Evolutionary conservation across 2,888 invertebrate species (phyloP).

Genomic region (Eupithecia dodoneata): DNA sequence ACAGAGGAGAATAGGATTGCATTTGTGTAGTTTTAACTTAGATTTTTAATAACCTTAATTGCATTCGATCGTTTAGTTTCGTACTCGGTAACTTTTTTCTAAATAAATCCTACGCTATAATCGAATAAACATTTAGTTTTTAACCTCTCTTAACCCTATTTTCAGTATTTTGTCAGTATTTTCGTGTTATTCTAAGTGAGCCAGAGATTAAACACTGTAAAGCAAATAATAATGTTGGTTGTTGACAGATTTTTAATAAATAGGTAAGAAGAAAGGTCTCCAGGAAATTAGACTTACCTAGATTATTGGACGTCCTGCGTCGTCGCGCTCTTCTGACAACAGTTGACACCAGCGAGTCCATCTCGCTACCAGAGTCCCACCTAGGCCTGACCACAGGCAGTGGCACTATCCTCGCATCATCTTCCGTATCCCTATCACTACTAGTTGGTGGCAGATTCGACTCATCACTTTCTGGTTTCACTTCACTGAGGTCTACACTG

Average conservation of each 20-base stretch:
- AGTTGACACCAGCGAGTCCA: conserved; percentile 86
- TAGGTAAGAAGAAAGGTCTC: background rate
- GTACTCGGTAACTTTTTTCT: too few relatives aligned
- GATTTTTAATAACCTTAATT: too few relatives aligned
- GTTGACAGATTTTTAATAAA: too few relatives aligned
- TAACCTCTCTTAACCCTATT: too few relatives aligned
- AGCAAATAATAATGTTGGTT: too few relatives aligned
- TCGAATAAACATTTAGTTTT: too few relatives aligned
- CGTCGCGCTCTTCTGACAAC: conserved; percentile 87
- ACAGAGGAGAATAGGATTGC: background rate
- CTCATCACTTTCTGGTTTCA: conserved; percentile 78
- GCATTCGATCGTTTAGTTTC: too few relatives aligned
- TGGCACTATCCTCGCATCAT: conserved; percentile 67
- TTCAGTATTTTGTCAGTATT: too few relatives aligned
- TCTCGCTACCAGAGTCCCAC: conserved; percentile 81
- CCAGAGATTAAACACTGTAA: too few relatives aligned
- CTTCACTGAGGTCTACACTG: conserved; percentile 64
- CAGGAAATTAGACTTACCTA: conserved; percentile 58
- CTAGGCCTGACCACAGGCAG: conserved; percentile 67
- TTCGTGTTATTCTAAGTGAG: too few relatives aligned
- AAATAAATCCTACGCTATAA: too few relatives aligned
- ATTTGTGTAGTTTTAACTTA: background rate
- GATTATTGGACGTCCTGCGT: conserved; percentile 79
- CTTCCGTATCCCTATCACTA: conserved; percentile 81
- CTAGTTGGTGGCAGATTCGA: conserved; percentile 78